Percentiles rank a stretch among this genome's conserved stretches.
Evolutionary conservation across 1,140 invertebrate species (phyloP).

Genomic region (Drosophila melanogaster): DNA sequence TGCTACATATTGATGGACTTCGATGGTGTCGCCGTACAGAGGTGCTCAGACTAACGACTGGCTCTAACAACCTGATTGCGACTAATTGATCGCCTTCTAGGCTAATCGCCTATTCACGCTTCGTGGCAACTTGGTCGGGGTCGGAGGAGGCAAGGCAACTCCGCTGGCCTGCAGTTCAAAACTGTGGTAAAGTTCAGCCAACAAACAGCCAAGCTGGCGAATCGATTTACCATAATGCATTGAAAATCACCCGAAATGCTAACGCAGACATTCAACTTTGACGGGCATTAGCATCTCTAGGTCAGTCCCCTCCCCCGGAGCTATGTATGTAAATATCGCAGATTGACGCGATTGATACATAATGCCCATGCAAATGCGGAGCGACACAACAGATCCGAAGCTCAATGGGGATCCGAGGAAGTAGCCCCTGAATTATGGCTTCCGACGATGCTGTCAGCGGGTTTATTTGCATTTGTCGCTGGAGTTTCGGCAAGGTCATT

Average conservation of each 20-base stretch:
- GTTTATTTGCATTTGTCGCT: slow-evolving; percentile 60
- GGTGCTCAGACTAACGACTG: slow-evolving; percentile 29
- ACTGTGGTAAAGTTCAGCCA: slow-evolving; percentile 67
- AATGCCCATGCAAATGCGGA: slow-evolving; percentile 44
- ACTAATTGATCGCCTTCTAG: slow-evolving; percentile 74
- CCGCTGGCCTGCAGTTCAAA: slow-evolving; percentile 41
- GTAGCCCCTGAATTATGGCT: slow-evolving; percentile 46
- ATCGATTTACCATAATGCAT: slow-evolving; percentile 36
- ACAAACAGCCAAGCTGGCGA: slow-evolving; percentile 31
- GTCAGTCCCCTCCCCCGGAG: slow-evolving; percentile 41
- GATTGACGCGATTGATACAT: slow-evolving; percentile 52
- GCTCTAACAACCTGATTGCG: slow-evolving; percentile 48
- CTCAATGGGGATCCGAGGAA: slow-evolving; percentile 34
- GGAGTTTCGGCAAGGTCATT: slow-evolving; percentile 65
- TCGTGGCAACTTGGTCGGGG: slow-evolving; percentile 45
- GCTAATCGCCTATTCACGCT: slow-evolving; percentile 69
- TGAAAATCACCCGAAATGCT: slow-evolving; percentile 61
- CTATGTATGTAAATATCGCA: slow-evolving; percentile 28
- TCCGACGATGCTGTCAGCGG: slow-evolving; percentile 24
- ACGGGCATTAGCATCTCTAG: slow-evolving; percentile 72
- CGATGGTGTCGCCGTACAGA: slow-evolving; percentile 6
- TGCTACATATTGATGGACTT: slow-evolving; percentile 2
- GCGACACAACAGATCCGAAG: slow-evolving; percentile 9
- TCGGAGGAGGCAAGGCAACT: slow-evolving; percentile 20
- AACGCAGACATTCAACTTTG: slow-evolving; percentile 77